Evolutionary conservation across 2,113 vertebrate species (phyloP), one percentile per base, ranked within the genome.

Genomic region (Cairina moschata): DNA sequence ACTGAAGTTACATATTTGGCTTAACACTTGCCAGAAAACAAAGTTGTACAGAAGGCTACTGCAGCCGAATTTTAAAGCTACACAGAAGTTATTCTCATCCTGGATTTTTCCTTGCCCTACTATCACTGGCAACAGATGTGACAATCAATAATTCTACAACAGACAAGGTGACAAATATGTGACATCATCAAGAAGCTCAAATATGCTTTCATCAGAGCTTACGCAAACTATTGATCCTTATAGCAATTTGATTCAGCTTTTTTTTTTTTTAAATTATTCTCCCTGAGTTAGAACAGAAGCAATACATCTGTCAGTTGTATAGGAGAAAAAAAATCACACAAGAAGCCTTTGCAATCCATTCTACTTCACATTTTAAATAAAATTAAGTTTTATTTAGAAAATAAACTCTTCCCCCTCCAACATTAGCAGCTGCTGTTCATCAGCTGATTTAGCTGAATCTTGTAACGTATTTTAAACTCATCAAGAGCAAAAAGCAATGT

Each of bases 21-120:
- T 83, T 87, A 83, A 93, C 25, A 76, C 16, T n/a, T 83, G 54
- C 29, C 72, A 83, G 56, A 89, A 94, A 93, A 95, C 59, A 2
- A 88, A 95, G 83, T 87, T 74, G 59, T 55, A 80, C 54, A 67
- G 62, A 82, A 63, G 36, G 40, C 67, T 31, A 67, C 8, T 76
- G 66, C 10, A 81, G 68, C 34, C 55, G 54, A 94, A 95, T 91
- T 86, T 96, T 83, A 95, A 94, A 65, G 72, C 71, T 66, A 79
- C 71, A 84, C 71, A n/a, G 21, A 66, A 77, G 11, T 48, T 67
- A 50, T 50, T 80, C 62, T 91, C 48, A 55, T 72, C 96, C 60
- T 85, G 55, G 55, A 80, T 75, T 94, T 54, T 79, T 83, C 31
- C 62, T 75, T 91, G 78, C 40, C 63, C 29, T 86, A 29, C 18